Evolutionary conservation across 2,113 vertebrate genomes (phyloP).

Genomic region (Petrocephalus zakoni): DNA sequence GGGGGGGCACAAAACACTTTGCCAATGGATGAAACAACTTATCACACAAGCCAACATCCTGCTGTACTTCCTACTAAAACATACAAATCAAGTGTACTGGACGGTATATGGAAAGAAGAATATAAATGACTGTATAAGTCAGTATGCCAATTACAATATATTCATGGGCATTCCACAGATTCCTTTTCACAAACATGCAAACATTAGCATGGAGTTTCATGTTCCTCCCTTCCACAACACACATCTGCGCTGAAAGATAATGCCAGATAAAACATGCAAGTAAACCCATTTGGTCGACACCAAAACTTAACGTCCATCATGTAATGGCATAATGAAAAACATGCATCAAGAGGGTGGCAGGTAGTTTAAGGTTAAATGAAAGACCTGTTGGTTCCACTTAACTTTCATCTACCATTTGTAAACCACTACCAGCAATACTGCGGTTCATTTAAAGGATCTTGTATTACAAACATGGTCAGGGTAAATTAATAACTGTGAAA

Average conservation of each 20-base stretch:
- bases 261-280: neutral
- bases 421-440: neutral
- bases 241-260: neutral
- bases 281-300: neutral
- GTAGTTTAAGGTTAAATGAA: neutral
- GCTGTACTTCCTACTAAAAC: neutral
- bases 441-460: neutral
- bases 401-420: neutral
- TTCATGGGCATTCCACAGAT: neutral
- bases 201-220: neutral
- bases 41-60: neutral
- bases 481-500: neutral
- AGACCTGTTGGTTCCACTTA: neutral
- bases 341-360: neutral
- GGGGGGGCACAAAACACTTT: neutral
- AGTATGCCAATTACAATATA: neutral
- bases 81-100: neutral
- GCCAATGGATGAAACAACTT: neutral
- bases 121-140: neutral
- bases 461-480: neutral
- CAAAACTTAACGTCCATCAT: neutral
- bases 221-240: neutral
- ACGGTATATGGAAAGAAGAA: neutral
- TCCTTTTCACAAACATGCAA: neutral
- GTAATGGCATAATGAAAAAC: neutral